phyloP scores from a whole-genome alignment of 2,797 vertebrate species.

The Masticophis lateralis region DNA sequence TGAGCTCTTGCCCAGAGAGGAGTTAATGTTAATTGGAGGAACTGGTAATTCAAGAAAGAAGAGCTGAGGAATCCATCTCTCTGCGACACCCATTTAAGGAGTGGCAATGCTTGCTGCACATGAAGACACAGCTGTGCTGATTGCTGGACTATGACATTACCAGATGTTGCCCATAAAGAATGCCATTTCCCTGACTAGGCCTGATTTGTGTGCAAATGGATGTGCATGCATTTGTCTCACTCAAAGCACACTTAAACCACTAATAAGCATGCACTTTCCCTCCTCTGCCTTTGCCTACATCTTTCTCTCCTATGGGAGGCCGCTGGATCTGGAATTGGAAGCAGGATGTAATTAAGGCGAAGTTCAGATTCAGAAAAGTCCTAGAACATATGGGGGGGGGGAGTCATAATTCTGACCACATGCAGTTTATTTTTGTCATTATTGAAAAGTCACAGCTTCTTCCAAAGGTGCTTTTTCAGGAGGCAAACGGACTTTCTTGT shows the following conservation, averaged over 20 bases:
- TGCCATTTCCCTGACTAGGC: neutral
- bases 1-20: slow-evolving; percentile 29
- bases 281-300: neutral
- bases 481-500: too few species aligned
- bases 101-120: neutral
- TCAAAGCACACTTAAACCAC: neutral
- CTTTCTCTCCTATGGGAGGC: neutral
- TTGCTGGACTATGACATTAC: neutral
- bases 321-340: neutral
- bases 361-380: neutral
- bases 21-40: slow-evolving; percentile 36
- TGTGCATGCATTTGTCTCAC: neutral
- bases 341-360: neutral
- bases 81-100: slow-evolving; percentile 1
- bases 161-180: neutral
- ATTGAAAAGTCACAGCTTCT: neutral
- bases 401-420: neutral
- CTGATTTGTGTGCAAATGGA: slow-evolving; percentile 6
- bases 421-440: neutral
- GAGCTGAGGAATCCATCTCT: slow-evolving; percentile 4
- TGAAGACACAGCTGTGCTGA: slow-evolving; percentile 17
- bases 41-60: slow-evolving; percentile 27
- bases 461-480: too few species aligned
- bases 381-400: neutral
- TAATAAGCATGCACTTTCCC: neutral